Base-by-base conservation (phyloP, 2,888 invertebrate species). In the Diabrotica balteata region DNA sequence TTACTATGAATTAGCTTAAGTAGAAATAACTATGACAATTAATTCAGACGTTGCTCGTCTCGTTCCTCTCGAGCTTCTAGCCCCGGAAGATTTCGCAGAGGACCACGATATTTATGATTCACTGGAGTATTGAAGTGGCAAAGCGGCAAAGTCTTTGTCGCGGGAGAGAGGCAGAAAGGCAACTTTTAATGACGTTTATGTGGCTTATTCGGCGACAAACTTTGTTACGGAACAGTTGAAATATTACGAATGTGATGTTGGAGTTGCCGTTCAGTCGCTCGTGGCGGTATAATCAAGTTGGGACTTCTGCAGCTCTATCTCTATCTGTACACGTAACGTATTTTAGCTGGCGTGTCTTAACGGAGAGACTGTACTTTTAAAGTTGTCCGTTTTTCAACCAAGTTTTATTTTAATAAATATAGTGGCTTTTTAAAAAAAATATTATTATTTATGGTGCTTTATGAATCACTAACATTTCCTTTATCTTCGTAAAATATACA, bases 181-280 rank as follows among this genome's bases (percentile, higher is more conserved):
- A 76, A 77, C 76, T 77, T 76, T 76, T 75, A 76, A 76, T 77
- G 75, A 75, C 76, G 70, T 77, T 76, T 76, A 75, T 76, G 76
- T 73, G 77, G 75, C 74, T 76, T 75, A 73, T 72, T 74, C 74
- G 69, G 73, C 72, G 72, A 66, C 71, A 74, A 77, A 77, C 74
- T 76, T 77, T 77, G 76, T 73, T 73, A 72, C 68, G 58, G 66
- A 73, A 73, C 73, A 72, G 69, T 71, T 75, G 75, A 75, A 75
- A 74, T 72, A 72, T 75, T 72, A 74, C 71, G 60, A 71, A 71
- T 72, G 71, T 68, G 67, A 73, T 67, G 71, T 60, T 60, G 68
- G 64, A 70, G 69, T 68, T 70, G 32, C 17, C 10, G 59, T 62
- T 49, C 46, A 11, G 57, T 66, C 55, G 63, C 66, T 64, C 44